Evolutionary conservation across 1,140 invertebrate species (phyloP), one percentile per base, ranked within the genome.

Genomic region (Eriocheir sinensis): DNA sequence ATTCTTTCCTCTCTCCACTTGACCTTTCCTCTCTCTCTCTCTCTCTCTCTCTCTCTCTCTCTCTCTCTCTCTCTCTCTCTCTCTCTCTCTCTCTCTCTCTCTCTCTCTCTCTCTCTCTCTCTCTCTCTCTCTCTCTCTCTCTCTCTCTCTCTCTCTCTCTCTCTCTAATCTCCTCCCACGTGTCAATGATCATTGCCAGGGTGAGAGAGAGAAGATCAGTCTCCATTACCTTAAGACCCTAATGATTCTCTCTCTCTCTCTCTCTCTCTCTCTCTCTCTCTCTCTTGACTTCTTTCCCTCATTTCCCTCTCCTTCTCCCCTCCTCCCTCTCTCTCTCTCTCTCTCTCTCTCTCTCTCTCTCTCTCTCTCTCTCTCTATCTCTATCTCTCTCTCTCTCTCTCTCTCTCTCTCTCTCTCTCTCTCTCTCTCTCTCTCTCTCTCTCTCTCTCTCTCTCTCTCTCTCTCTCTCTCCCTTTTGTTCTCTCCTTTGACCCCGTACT

Each of bases 371-470:
- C 3, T 90, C n/a, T 90, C 27, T 44, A 21, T 53, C 12, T 44
- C 9, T 41, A 12, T 89, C n/a, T 89, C n/a, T 89, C n/a, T 89
- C n/a, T 89, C n/a, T 89, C 12, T 89, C 81, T 85, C 81, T 85
- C 81, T 85, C 81, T 85, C 81, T 85, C 81, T 72, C 21, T 86
- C 83, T 86, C 6, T 86, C 83, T 86, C 2, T 86, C 21, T 86
- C 27, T 30, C 3, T 86, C 27, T 86, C 83, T 30, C 27, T 30
- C 83, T 86, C 27, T 9, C 34, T 36, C 21, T 86, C 4, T 86
- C 83, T 88, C 85, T 88, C 0, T 38, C 12, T 88, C 85, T 12
- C 6, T 30, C 85, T 88, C n/a, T 88, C 85, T 88, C 36, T 88
- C n/a, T 32, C 34, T 38, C 21, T 34, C 83, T 17, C 60, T 27